A percentile compares a stretch with the other conserved stretches of the same genome.
Evolutionary conservation across 2,888 invertebrate species (phyloP).

Genomic region (Tachina lurida): DNA sequence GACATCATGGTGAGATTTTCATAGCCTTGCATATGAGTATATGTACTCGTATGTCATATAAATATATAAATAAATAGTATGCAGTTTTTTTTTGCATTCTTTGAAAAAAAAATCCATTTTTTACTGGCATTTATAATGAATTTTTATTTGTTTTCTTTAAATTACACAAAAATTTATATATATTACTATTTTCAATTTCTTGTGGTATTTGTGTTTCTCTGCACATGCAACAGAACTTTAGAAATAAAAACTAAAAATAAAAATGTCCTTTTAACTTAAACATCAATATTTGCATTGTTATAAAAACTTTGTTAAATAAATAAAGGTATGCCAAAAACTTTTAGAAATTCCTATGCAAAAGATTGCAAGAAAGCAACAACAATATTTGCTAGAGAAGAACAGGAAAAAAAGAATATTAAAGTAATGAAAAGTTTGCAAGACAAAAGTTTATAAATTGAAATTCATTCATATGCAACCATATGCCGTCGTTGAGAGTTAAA

Average conservation of each 20-base stretch:
- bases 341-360: constrained; percentile 37
- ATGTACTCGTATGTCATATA: too few species aligned
- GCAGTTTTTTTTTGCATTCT: neutral
- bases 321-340: constrained; percentile 65
- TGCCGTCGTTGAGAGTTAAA: constrained; percentile 55
- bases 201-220: constrained; percentile 11
- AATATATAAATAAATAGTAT: too few species aligned
- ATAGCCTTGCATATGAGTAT: too few species aligned
- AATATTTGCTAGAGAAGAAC: neutral
- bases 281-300: constrained; percentile 68
- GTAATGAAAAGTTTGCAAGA: constrained; percentile 50
- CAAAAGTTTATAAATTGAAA: constrained; percentile 67
- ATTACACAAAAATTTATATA: constrained; percentile 5
- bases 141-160: constrained; percentile 18
- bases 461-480: constrained; percentile 66
- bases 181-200: constrained; percentile 30
- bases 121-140: constrained; percentile 13
- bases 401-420: constrained; percentile 3
- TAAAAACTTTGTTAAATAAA: constrained; percentile 64
- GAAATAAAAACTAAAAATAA: constrained; percentile 20
- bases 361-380: constrained; percentile 8
- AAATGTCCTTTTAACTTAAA: constrained; percentile 56
- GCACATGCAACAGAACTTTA: neutral
- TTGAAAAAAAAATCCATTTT: neutral
- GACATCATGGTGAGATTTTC: too few species aligned